These are phyloP conservation scores for Struthio camelus DNA, from an alignment of 2,113 vertebrate species.

Conservation along the genomic window DNA sequence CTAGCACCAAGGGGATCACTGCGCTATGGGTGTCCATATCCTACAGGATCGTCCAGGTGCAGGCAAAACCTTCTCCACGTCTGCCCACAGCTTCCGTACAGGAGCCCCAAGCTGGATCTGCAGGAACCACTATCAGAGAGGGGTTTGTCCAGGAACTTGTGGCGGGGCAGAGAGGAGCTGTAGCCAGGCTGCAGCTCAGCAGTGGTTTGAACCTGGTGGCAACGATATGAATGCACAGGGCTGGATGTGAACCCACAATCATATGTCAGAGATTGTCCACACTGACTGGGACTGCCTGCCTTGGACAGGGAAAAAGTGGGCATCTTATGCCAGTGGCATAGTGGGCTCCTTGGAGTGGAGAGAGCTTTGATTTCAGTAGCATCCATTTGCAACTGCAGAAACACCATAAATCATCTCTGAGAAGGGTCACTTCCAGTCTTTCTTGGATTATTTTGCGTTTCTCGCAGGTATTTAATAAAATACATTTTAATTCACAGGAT, in stretches of 20 bases:
- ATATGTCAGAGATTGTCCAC: no score
- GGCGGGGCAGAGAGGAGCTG: neutral
- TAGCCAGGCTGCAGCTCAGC: neutral
- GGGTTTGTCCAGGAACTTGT: no score
- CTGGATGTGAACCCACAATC: no score
- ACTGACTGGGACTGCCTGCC: no score
- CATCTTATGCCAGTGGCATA: accelerated
- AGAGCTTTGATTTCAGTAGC: neutral
- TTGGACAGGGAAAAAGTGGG: neutral
- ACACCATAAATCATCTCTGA: neutral
- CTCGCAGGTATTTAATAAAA: neutral
- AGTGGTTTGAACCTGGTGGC: neutral
- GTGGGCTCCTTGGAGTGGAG: neutral
- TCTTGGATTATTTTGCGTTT: neutral
- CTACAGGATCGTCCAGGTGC: neutral
- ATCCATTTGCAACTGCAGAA: neutral
- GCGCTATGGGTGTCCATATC: neutral
- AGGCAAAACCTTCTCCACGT: neutral
- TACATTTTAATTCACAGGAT: conserved; percentile 24
- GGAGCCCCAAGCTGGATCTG: neutral
- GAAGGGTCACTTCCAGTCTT: neutral
- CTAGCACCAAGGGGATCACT: neutral
- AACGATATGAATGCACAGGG: no score
- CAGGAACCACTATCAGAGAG: neutral
- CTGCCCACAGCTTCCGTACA: no score